A percentile compares a stretch with the other conserved stretches of the same genome.
Evolutionary conservation across 2,113 vertebrate genomes (phyloP).

Genomic region (Leuciscus idus): DNA sequence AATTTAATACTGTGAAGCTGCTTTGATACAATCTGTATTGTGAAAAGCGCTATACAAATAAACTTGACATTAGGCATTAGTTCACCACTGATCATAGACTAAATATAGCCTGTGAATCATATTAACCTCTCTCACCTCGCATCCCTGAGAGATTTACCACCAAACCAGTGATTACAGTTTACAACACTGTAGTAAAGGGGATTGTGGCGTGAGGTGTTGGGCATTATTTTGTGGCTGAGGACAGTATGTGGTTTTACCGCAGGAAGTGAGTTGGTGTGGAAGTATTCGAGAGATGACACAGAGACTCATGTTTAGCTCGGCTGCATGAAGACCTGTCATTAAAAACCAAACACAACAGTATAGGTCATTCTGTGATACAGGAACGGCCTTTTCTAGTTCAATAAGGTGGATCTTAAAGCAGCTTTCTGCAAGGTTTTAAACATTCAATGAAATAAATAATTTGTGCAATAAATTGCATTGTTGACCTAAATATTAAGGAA

Average conservation of each 20-base stretch:
- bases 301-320: not conserved
- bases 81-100: not conserved
- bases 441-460: not conserved
- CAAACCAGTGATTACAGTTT: slow-evolving; percentile 38
- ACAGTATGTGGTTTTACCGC: not conserved
- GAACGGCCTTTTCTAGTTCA: not conserved
- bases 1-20: too few relatives aligned
- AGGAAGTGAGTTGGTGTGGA: slow-evolving; percentile 9
- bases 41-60: too few relatives aligned
- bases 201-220: not conserved
- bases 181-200: slow-evolving; percentile 5
- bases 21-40: too few relatives aligned
- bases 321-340: slow-evolving; percentile 3
- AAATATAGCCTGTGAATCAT: slow-evolving; percentile 38
- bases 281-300: not conserved
- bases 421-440: not conserved
- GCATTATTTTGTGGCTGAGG: slow-evolving; percentile 27
- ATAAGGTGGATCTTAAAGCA: not conserved
- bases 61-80: slow-evolving; percentile 13
- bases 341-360: not conserved
- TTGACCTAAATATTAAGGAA: not conserved
- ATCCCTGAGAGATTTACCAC: slow-evolving; percentile 40
- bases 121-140: slow-evolving; percentile 41
- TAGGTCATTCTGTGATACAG: not conserved
- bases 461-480: not conserved